Evolutionary conservation across 2,888 invertebrate genomes (phyloP), one percentile per base, ranked within the genome.

Genomic region (Gari tellinella): DNA sequence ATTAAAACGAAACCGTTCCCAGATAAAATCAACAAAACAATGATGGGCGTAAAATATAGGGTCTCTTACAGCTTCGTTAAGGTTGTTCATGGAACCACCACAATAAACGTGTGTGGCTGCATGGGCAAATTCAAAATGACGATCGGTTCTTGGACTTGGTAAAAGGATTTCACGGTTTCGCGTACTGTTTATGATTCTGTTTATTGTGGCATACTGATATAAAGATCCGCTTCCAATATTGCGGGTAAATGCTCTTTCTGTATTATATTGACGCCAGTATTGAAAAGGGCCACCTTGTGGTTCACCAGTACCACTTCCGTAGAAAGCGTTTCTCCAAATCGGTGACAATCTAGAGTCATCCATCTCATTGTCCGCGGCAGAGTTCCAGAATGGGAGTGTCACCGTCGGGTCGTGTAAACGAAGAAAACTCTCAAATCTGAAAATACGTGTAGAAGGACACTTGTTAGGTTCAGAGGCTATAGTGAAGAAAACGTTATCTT

Each of bases 301-400:
- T 0, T 53, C 56, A 15, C 86, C 87, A n/a, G 76, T 49, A 3
- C 77, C 72, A 8, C 41, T 77, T 0, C 86, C 86, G 31, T 81
- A 65, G 67, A 84, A 86, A 1, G 58, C 72, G 0, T 63, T 25
- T 12, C 79, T 77, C 81, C 80, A 86, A 10, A 87, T 53, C 10
- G 78, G 70, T 10, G 87, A 86, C 14, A 66, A 51, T 0, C 62
- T 57, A 2, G 85, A 61, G 52, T 80, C 75, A 0, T 41, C 51
- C 53, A 85, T 78, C 19, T 67, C 81, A 8, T 72, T 66, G 57
- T 86, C 86, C 5, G 84, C 56, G 2, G 70, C 63, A 14, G 81
- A 81, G 51, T 84, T 85, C 85, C 86, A 86, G 68, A 80, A 87
- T 0, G 87, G 86, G 2, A 87, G 48, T 8, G 83, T 82, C 0